Evolutionary conservation across 2,888 invertebrate genomes (phyloP).

Genomic region (Drosophila diplacantha): DNA sequence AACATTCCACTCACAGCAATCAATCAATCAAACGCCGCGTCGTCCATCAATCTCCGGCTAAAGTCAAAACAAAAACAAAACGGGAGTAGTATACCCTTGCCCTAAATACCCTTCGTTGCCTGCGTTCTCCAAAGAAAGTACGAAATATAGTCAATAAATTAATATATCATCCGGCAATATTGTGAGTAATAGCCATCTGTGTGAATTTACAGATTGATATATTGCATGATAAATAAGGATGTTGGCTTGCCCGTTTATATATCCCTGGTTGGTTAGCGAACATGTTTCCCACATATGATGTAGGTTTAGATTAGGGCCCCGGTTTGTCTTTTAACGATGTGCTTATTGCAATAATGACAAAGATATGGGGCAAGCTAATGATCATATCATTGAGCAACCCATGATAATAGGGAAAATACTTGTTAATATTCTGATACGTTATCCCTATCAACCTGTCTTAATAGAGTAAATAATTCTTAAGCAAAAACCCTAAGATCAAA

Average conservation of each 20-base stretch:
- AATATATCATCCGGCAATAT: conserved; percentile 31
- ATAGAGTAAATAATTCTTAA: background rate
- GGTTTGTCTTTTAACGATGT: conserved; percentile 2
- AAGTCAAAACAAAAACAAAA: conserved; percentile 45
- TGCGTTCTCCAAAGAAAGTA: conserved; percentile 16
- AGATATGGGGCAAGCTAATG: background rate
- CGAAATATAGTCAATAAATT: conserved; percentile 32
- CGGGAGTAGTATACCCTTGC: conserved; percentile 26
- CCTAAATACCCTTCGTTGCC: conserved; percentile 22
- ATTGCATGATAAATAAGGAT: conserved; percentile 29
- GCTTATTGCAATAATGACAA: conserved; percentile 7
- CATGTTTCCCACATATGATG: background rate
- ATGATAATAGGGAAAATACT: background rate
- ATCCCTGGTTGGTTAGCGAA: conserved; percentile 1
- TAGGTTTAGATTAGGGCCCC: conserved; percentile 3
- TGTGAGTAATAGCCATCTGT: conserved; percentile 15
- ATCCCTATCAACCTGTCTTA: background rate
- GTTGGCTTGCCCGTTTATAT: background rate
- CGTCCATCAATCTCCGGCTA: conserved; percentile 45
- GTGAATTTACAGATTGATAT: conserved; percentile 27
- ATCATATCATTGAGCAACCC: background rate
- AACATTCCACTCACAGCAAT: conserved; percentile 34
- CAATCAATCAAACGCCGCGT: conserved; percentile 41
- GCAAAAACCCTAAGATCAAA: background rate
- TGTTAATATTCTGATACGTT: background rate